These are phyloP conservation scores for Drepanosiphum platanoidis DNA, from an alignment of 2,888 invertebrate species.

Conservation along the genomic window DNA sequence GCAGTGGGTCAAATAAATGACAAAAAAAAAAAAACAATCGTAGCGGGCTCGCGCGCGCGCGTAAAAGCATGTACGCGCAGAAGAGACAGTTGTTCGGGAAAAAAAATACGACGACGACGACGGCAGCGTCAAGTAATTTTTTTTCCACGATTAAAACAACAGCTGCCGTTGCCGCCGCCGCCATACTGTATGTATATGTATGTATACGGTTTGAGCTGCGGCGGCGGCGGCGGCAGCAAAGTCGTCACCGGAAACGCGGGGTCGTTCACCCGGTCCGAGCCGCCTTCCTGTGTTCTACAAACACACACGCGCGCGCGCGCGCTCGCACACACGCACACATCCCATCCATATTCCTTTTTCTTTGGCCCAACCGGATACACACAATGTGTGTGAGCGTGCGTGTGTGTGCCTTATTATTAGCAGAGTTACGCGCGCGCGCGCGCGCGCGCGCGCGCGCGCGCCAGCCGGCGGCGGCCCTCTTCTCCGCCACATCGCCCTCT, in stretches of 20 bases:
- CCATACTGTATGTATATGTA: neutral
- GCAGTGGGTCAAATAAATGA: conserved; percentile 1
- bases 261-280: conserved; percentile 59
- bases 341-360: conserved; percentile 57
- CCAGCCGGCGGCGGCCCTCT: neutral
- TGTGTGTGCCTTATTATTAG: conserved; percentile 53
- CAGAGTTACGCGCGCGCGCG: conserved; percentile 30
- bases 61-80: neutral
- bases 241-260: conserved; percentile 57
- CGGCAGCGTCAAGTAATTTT: neutral
- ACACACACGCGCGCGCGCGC: conserved; percentile 18
- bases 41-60: neutral
- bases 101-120: conserved; percentile 1
- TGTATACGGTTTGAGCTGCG: conserved; percentile 21
- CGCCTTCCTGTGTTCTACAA: conserved; percentile 62
- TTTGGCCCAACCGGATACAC: conserved; percentile 58
- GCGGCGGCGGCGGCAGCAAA: conserved; percentile 35
- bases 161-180: conserved; percentile 43
- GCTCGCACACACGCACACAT: conserved; percentile 16
- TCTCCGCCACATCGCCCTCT: neutral
- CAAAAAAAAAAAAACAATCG: neutral
- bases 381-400: neutral
- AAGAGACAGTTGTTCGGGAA: neutral
- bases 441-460: conserved; percentile 17
- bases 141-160: conserved; percentile 57